A percentile compares a stretch with the other conserved stretches of the same genome.
phyloP scores from a whole-genome alignment of 37 sponge, comb jelly and placozoan species.

The Oopsacas minuta region DNA sequence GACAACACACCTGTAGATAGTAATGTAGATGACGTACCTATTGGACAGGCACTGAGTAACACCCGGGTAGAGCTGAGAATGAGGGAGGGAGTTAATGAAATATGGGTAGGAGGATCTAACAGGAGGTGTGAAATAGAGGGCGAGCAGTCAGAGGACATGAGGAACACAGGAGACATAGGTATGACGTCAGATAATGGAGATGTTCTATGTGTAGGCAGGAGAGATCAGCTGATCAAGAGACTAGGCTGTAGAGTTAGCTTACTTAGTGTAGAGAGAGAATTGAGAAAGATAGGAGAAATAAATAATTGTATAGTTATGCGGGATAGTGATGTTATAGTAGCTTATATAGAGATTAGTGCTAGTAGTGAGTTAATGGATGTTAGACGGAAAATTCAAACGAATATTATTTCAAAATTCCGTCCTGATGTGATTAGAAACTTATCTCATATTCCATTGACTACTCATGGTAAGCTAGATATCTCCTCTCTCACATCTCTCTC shows the following conservation, averaged over 20 bases:
- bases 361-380: background rate
- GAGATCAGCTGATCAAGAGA: constrained; percentile 66
- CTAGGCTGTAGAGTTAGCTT: constrained; percentile 55
- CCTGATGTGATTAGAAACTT: background rate
- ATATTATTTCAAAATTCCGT: background rate
- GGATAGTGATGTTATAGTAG: background rate
- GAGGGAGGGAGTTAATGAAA: constrained; percentile 18
- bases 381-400: background rate
- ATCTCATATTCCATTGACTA: background rate
- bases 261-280: constrained; percentile 31
- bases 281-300: background rate
- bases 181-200: constrained; percentile 16
- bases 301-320: background rate
- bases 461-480: background rate
- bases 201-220: constrained; percentile 46
- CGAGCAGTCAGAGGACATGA: constrained; percentile 35
- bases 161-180: constrained; percentile 61
- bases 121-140: constrained; percentile 52
- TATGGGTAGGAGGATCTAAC: constrained; percentile 58
- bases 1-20: background rate
- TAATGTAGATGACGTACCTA: constrained; percentile 24
- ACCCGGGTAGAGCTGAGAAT: constrained; percentile 41
- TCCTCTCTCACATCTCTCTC: background rate
- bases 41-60: constrained; percentile 48
- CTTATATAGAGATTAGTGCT: background rate